These are phyloP conservation scores for Cyrtodaria siliqua DNA, from an alignment of 2,888 invertebrate genomes.

Conservation along the genomic window DNA sequence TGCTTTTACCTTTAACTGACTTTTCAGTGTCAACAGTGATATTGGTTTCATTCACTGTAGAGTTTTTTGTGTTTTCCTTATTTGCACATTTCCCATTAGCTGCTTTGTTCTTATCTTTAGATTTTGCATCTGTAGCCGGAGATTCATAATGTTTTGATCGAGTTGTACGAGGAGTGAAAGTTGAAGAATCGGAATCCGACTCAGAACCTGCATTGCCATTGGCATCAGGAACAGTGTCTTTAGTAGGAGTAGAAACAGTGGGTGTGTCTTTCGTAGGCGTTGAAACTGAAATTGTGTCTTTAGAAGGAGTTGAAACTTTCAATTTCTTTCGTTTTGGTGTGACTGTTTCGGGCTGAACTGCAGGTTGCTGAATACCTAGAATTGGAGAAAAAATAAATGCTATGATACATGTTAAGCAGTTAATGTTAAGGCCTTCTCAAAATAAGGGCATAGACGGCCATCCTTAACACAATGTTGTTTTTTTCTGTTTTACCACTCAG, in stretches of 20 bases:
- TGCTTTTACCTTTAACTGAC: too few relatives aligned
- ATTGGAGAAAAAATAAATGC: too few relatives aligned
- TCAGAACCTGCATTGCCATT: slow-evolving; percentile 47
- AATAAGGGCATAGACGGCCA: too few relatives aligned
- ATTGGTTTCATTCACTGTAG: neutral
- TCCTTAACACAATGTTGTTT: too few relatives aligned
- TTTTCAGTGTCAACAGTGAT: too few relatives aligned
- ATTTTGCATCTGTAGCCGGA: slow-evolving; percentile 24
- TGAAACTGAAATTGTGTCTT: slow-evolving; percentile 12
- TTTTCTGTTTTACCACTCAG: too few relatives aligned
- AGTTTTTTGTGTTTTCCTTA: slow-evolving; percentile 2
- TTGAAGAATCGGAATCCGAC: slow-evolving; percentile 40
- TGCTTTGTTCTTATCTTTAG: slow-evolving; percentile 1
- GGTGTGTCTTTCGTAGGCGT: slow-evolving; percentile 14
- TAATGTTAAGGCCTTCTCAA: too few relatives aligned
- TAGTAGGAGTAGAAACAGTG: slow-evolving; percentile 4
- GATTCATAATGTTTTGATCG: slow-evolving; percentile 55
- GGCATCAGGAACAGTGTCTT: slow-evolving; percentile 14
- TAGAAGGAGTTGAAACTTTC: slow-evolving; percentile 13
- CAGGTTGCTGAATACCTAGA: slow-evolving; percentile 22
- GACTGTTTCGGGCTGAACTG: slow-evolving; percentile 1
- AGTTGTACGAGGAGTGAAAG: slow-evolving; percentile 49
- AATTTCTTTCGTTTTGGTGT: slow-evolving; percentile 39
- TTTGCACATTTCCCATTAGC: neutral
- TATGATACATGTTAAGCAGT: too few relatives aligned